These are phyloP conservation scores for Pantherophis alleghaniensis DNA, from an alignment of 2,797 vertebrate genomes.

Conservation along the genomic window DNA sequence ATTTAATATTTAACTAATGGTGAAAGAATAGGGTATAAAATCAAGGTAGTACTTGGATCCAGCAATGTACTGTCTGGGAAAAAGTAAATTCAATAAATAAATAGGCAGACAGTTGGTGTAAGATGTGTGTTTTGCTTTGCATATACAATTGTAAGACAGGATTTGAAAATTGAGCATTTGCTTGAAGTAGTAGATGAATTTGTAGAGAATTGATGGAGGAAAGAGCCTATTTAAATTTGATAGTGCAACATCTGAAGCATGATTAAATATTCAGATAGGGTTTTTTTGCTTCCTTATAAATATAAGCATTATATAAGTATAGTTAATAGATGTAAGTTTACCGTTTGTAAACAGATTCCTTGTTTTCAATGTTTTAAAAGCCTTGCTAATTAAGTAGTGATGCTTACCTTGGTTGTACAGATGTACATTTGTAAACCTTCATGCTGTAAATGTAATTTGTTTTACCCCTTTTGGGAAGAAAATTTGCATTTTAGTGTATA, in stretches of 20 bases:
- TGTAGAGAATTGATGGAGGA: constrained; percentile 67
- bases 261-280: constrained; percentile 82
- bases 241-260: constrained; percentile 86
- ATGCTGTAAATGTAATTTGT: constrained; percentile 99
- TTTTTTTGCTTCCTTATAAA: constrained; percentile 88
- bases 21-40: constrained; percentile 64
- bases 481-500: constrained; percentile 98
- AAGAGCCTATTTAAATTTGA: constrained; percentile 78
- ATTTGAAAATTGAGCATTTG: constrained; percentile 73
- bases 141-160: constrained; percentile 70
- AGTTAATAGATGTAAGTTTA: constrained; percentile 97
- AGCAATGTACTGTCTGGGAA: constrained; percentile 61
- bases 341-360: constrained; percentile 83
- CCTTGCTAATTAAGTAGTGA: constrained; percentile 97
- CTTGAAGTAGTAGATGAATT: constrained; percentile 75
- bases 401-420: constrained; percentile 96
- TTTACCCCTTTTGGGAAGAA: constrained; percentile 86
- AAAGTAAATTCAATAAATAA: constrained; percentile 64
- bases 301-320: constrained; percentile 96
- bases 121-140: constrained; percentile 72
- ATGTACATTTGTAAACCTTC: constrained; percentile 99
- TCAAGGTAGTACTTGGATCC: constrained; percentile 68
- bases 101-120: constrained; percentile 65
- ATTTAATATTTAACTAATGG: constrained; percentile 76
- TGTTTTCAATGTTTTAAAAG: constrained; percentile 87